A percentile compares a stretch with the other conserved stretches of the same genome.
phyloP scores from a whole-genome alignment of 2,113 vertebrate species.

The Morone saxatilis region DNA sequence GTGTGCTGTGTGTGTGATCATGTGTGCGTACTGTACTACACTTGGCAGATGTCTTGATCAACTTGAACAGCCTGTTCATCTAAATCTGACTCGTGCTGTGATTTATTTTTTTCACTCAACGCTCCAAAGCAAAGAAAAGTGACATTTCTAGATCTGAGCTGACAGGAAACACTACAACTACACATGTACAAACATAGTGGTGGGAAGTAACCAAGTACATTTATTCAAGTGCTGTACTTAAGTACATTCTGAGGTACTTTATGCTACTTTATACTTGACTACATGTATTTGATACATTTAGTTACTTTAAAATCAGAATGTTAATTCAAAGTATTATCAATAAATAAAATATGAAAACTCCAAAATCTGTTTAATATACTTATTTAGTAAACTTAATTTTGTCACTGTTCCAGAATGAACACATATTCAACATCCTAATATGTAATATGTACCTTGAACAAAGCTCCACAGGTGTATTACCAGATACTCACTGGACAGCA shows the following conservation, averaged over 20 bases:
- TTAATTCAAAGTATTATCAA: too few relatives aligned
- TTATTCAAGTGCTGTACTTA: background rate
- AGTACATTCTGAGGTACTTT: background rate
- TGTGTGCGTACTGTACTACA: background rate
- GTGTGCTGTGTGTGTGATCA: background rate
- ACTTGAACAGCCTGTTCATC: conserved; percentile 25
- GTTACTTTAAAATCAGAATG: too few relatives aligned
- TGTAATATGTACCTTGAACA: too few relatives aligned
- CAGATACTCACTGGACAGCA: background rate
- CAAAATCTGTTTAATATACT: too few relatives aligned
- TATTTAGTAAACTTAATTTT: too few relatives aligned
- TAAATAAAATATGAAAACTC: too few relatives aligned
- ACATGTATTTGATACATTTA: background rate
- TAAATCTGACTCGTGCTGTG: conserved; percentile 16
- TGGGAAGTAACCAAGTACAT: background rate
- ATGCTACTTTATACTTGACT: background rate
- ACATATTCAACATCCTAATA: too few relatives aligned
- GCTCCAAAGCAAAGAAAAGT: background rate
- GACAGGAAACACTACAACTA: background rate
- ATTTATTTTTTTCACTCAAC: conserved; percentile 3
- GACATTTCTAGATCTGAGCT: background rate
- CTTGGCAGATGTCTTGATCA: conserved; percentile 30
- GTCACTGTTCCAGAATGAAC: too few relatives aligned
- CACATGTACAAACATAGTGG: background rate
- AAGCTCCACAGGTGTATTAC: too few relatives aligned